Evolutionary conservation across 2,888 invertebrate genomes (phyloP).

Genomic region (Cheilosia soror): DNA sequence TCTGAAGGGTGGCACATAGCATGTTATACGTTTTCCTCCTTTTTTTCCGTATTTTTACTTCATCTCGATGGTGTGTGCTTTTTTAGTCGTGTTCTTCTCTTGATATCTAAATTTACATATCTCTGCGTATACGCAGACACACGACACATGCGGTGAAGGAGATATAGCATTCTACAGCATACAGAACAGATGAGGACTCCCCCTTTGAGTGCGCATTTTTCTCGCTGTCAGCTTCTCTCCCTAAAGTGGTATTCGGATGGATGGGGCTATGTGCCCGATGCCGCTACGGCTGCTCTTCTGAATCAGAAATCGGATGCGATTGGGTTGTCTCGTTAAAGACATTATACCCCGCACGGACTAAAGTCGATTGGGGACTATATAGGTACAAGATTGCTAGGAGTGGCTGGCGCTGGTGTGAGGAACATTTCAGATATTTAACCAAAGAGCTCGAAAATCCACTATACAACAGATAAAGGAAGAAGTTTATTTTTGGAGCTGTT

Average conservation of each 20-base stretch:
- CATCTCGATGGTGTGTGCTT: conserved; percentile 25
- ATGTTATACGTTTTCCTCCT: conserved; percentile 48
- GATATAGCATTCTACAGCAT: neutral
- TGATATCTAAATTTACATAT: conserved; percentile 76
- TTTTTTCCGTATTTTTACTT: conserved; percentile 41
- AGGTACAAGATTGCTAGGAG: neutral
- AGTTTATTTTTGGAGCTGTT: conserved; percentile 47
- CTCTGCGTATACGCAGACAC: conserved; percentile 36
- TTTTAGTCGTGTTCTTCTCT: conserved; percentile 23
- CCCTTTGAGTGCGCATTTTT: conserved; percentile 71
- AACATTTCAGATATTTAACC: conserved; percentile 46
- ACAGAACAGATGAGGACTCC: conserved; percentile 62
- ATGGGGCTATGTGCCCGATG: conserved; percentile 25
- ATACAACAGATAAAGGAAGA: conserved; percentile 12
- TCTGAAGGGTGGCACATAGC: conserved; percentile 70
- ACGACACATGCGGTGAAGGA: conserved; percentile 34
- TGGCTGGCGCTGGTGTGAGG: neutral
- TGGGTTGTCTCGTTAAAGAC: conserved; percentile 63
- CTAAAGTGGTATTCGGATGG: conserved; percentile 33
- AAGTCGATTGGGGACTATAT: neutral
- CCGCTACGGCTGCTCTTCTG: conserved; percentile 50
- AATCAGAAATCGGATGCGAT: conserved; percentile 70
- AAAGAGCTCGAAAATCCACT: neutral
- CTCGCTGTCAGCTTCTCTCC: conserved; percentile 68
- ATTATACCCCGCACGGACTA: conserved; percentile 33